phyloP scores from a whole-genome alignment of 2,113 vertebrate genomes.

The Aspidoscelis tigris region DNA sequence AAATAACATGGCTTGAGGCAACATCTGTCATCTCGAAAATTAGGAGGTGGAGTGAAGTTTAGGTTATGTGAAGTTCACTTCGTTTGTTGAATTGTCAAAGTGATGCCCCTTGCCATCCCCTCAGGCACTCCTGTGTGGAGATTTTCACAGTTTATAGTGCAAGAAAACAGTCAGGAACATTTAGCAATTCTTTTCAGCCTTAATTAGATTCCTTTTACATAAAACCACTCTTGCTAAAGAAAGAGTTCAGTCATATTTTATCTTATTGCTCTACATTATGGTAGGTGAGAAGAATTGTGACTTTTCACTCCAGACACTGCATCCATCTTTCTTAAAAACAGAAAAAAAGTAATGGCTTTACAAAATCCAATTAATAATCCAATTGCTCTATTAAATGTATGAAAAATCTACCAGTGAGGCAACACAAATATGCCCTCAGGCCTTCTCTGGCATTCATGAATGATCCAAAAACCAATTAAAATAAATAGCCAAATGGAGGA shows the following conservation, averaged over 20 bases:
- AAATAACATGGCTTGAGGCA: slow-evolving; percentile 67
- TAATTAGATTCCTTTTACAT: slow-evolving; percentile 14
- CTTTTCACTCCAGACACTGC: neutral
- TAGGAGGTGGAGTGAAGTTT: slow-evolving; percentile 39
- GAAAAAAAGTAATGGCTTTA: neutral
- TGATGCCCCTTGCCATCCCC: slow-evolving; percentile 21
- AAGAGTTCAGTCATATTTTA: neutral
- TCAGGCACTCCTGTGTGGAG: slow-evolving; percentile 21
- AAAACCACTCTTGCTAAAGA: slow-evolving; percentile 19
- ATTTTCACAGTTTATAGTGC: slow-evolving; percentile 21
- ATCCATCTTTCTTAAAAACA: neutral
- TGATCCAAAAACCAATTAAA: too few species aligned
- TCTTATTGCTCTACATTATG: slow-evolving; percentile 26
- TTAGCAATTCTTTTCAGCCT: slow-evolving; percentile 7
- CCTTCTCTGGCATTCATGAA: too few species aligned
- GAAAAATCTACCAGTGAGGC: too few species aligned
- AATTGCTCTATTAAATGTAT: neutral
- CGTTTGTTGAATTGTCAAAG: slow-evolving; percentile 27
- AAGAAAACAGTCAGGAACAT: neutral
- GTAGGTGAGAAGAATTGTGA: neutral
- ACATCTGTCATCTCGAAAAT: slow-evolving; percentile 64
- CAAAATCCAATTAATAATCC: neutral
- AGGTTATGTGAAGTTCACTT: slow-evolving; percentile 41
- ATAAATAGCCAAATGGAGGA: too few species aligned
- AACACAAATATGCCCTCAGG: too few species aligned